Evolutionary conservation across 1,140 invertebrate genomes (phyloP).

Genomic region (Phenacoccus solenopsis): DNA sequence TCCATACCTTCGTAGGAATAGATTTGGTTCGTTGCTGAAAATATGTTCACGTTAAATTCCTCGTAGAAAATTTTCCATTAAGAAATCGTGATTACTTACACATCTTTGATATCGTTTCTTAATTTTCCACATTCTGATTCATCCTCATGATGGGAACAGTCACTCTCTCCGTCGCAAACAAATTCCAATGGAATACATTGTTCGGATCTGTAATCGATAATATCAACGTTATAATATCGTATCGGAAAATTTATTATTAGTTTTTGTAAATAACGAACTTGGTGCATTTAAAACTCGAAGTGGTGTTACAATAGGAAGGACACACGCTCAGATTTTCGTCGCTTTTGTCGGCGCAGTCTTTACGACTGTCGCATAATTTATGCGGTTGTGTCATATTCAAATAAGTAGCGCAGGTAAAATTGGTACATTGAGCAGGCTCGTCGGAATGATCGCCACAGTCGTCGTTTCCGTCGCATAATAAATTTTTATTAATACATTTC

Average conservation of each 20-base stretch:
- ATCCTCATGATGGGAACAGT: constrained; percentile 57
- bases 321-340: constrained; percentile 58
- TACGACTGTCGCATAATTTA: constrained; percentile 59
- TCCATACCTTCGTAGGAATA: constrained; percentile 36
- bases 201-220: constrained; percentile 15
- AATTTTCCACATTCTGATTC: constrained; percentile 41
- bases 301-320: constrained; percentile 37
- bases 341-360: constrained; percentile 63
- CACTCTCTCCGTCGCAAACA: constrained; percentile 52
- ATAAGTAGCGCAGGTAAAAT: constrained; percentile 46
- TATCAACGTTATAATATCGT: not conserved
- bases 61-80: not conserved
- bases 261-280: not conserved
- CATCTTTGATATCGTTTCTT: constrained; percentile 19
- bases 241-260: not conserved
- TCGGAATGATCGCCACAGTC: constrained; percentile 60
- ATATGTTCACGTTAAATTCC: not conserved
- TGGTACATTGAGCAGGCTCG: constrained; percentile 46
- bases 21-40: constrained; percentile 37
- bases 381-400: constrained; percentile 46
- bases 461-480: constrained; percentile 48
- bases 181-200: constrained; percentile 51
- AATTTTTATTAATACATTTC: constrained; percentile 49
- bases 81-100: constrained; percentile 26
- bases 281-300: not conserved